These are phyloP conservation scores for Cyphomyrus discorhynchus DNA, from an alignment of 2,113 vertebrate species.

Conservation along the genomic window DNA sequence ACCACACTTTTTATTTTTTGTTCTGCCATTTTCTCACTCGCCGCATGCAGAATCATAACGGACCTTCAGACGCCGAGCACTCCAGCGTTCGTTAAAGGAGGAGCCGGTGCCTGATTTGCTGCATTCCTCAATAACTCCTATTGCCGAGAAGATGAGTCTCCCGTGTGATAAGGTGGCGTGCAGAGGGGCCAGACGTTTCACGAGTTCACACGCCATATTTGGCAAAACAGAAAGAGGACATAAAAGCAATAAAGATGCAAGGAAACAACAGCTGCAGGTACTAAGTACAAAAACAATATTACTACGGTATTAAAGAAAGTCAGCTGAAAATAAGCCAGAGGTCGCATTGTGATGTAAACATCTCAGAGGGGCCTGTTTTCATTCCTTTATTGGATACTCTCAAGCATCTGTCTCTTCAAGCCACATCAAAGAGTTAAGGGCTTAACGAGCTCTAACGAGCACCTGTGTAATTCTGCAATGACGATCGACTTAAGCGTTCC, in stretches of 20 bases:
- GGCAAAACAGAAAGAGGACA: neutral
- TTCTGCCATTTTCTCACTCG: neutral
- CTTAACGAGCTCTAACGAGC: conserved; percentile 29
- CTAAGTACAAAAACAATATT: neutral
- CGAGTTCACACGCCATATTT: too few species aligned
- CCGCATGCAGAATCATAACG: neutral
- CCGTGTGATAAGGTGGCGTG: neutral
- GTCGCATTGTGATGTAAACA: neutral
- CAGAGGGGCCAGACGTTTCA: neutral
- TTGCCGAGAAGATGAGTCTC: neutral
- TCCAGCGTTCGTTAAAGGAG: neutral
- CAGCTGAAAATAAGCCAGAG: neutral
- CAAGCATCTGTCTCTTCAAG: conserved; percentile 10
- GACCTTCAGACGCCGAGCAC: neutral
- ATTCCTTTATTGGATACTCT: neutral
- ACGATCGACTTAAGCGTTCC: conserved; percentile 26
- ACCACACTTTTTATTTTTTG: neutral
- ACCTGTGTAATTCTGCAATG: conserved; percentile 36
- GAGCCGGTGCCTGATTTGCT: neutral
- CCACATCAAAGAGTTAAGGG: conserved; percentile 12
- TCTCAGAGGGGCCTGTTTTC: neutral
- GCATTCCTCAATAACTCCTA: neutral
- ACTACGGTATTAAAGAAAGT: neutral
- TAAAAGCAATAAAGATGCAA: neutral
- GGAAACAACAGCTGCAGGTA: neutral